Percentiles rank a stretch among this genome's conserved stretches.
Conservation (phyloP, 2,113 vertebrate species). For the Scartelaos histophorus region DNA sequence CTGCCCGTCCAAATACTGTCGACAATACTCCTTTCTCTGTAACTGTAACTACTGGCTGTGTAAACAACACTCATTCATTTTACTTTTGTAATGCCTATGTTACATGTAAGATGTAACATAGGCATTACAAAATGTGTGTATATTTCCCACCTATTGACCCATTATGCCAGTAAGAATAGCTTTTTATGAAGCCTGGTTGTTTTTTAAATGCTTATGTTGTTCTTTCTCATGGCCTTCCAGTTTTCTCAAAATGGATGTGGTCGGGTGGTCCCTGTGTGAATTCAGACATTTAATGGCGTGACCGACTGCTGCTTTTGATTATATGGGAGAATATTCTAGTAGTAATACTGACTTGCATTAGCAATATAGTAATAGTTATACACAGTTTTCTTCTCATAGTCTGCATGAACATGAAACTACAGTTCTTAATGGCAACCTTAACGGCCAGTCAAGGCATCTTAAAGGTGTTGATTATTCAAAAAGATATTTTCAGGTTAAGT, state of each 20-base stretch:
- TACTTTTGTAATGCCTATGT: slow-evolving; percentile 11
- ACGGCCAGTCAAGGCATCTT: background rate
- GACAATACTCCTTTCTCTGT: slow-evolving; percentile 17
- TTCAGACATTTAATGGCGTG: slow-evolving; percentile 32
- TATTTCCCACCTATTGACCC: background rate
- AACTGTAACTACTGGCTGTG: slow-evolving; percentile 32
- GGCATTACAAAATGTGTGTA: no score
- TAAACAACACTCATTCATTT: slow-evolving; percentile 5
- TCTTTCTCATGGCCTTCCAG: slow-evolving; percentile 34
- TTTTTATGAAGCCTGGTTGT: slow-evolving; percentile 26
- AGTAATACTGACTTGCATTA: slow-evolving; percentile 13
- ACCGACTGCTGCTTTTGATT: slow-evolving; percentile 63
- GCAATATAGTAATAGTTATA: background rate
- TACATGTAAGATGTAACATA: no score
- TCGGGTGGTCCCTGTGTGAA: slow-evolving; percentile 40
- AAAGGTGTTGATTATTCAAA: background rate
- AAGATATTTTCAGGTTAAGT: slow-evolving; percentile 3
- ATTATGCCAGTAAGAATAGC: background rate
- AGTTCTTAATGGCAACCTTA: background rate
- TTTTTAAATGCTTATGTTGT: slow-evolving; percentile 20
- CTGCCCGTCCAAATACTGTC: slow-evolving; percentile 18
- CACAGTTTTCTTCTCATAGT: background rate
- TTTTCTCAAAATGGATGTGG: slow-evolving; percentile 14
- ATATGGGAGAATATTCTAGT: slow-evolving; percentile 40
- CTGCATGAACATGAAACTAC: background rate